A percentile compares a stretch with the other conserved stretches of the same genome.
phyloP scores from a whole-genome alignment of 2,113 vertebrate genomes.

The Ifrita kowaldi region DNA sequence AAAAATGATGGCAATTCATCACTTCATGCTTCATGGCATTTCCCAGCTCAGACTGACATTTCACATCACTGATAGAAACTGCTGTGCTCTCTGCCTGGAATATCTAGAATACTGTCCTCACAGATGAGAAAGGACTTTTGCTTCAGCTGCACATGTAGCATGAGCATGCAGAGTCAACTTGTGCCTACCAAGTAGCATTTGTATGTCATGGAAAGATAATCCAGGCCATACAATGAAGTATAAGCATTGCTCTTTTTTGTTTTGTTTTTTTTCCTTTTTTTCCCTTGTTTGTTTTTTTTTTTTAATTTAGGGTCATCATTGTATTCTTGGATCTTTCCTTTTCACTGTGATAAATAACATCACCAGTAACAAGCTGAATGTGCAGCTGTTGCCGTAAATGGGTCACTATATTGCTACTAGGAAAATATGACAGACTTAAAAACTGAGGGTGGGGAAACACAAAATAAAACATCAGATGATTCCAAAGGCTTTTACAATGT shows the following conservation, averaged over 20 bases:
- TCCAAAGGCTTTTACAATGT: conserved; percentile 2
- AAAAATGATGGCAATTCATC: neutral
- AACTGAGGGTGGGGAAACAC: neutral
- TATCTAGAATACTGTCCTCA: neutral
- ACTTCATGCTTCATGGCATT: neutral
- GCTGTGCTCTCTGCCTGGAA: neutral
- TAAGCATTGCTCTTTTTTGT: accelerated
- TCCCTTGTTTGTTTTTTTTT: too few relatives aligned
- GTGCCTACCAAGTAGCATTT: neutral
- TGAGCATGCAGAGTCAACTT: neutral
- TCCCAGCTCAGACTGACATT: neutral
- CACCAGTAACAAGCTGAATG: neutral
- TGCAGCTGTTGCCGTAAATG: neutral
- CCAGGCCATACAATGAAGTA: neutral
- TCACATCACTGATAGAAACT: neutral
- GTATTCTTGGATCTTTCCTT: neutral
- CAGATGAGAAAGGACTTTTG: neutral
- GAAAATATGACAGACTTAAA: neutral
- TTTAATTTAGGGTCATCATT: neutral
- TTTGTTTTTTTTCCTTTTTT: too few relatives aligned
- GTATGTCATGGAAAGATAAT: neutral
- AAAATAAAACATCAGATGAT: neutral
- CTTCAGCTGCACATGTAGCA: neutral
- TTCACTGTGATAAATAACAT: neutral
- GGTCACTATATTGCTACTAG: neutral